Conservation (phyloP, 1,140 invertebrate genomes). For the Megathymus violae region DNA sequence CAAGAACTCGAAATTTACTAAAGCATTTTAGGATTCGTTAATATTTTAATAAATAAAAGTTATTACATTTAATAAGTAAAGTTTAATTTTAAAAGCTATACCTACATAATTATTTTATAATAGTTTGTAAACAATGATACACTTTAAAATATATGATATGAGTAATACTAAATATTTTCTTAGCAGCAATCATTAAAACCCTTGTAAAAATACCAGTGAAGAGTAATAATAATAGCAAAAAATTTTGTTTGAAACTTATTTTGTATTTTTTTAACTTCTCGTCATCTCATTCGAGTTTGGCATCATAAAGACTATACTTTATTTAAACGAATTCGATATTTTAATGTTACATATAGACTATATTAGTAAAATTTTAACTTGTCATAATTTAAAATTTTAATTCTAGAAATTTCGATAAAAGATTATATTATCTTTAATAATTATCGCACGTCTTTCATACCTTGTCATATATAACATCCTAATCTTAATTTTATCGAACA, state of each 20-base stretch:
- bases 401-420: not conserved
- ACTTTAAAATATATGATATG: slow-evolving; percentile 17
- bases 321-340: slow-evolving; percentile 5
- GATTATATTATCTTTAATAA: not conserved
- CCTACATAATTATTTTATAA: not conserved
- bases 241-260: not conserved
- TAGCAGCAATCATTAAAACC: not conserved
- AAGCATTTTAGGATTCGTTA: too few species aligned
- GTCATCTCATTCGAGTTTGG: slow-evolving; percentile 12
- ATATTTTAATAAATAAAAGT: too few species aligned
- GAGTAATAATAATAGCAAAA: not conserved
- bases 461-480: not conserved
- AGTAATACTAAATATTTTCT: not conserved
- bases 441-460: not conserved
- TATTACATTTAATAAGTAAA: not conserved
- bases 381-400: not conserved
- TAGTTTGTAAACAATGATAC: not conserved
- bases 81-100: not conserved
- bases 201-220: not conserved
- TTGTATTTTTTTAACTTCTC: slow-evolving; percentile 16
- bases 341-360: not conserved
- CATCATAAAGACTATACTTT: slow-evolving; percentile 11
- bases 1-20: too few species aligned
- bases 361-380: slow-evolving; percentile 12
- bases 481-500: not conserved